Conservation (phyloP, 2,888 invertebrate species). For the Meliscaeva auricollis region DNA sequence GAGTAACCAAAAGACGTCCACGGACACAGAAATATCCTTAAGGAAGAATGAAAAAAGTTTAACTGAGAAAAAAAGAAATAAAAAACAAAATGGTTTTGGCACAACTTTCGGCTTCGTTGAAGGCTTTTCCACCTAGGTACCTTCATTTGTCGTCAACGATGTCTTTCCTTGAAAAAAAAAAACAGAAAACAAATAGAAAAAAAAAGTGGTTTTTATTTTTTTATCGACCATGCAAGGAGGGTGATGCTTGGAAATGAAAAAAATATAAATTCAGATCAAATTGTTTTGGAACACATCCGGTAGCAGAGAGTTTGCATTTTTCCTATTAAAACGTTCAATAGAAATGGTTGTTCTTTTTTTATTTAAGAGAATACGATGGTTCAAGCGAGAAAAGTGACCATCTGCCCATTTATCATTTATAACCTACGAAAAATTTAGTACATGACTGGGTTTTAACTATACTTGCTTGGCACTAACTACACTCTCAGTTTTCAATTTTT, state of each 20-base stretch:
- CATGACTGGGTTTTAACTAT: no score
- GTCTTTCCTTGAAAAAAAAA: slow-evolving; percentile 24
- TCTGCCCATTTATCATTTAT: no score
- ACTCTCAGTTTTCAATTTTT: no score
- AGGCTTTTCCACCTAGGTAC: slow-evolving; percentile 32
- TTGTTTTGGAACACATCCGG: slow-evolving; percentile 53
- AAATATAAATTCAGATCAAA: slow-evolving; percentile 39
- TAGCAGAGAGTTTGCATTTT: slow-evolving; percentile 41
- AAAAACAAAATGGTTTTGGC: slow-evolving; percentile 46
- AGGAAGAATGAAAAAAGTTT: slow-evolving; percentile 42
- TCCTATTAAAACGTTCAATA: slow-evolving; percentile 22
- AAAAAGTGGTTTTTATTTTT: slow-evolving; percentile 9
- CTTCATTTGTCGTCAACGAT: slow-evolving; percentile 27
- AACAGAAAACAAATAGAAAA: neutral
- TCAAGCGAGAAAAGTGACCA: neutral
- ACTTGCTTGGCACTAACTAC: no score
- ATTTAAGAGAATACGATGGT: neutral
- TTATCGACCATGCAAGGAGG: slow-evolving; percentile 12
- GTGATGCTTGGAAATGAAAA: slow-evolving; percentile 13
- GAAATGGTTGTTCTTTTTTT: neutral
- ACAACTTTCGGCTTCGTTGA: slow-evolving; percentile 44
- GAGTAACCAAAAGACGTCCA: slow-evolving; percentile 30
- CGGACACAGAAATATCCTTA: slow-evolving; percentile 43
- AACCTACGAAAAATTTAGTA: no score
- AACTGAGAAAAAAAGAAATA: neutral